Evolutionary conservation across 2,113 vertebrate species (phyloP).

Genomic region (Apeltes quadracus): DNA sequence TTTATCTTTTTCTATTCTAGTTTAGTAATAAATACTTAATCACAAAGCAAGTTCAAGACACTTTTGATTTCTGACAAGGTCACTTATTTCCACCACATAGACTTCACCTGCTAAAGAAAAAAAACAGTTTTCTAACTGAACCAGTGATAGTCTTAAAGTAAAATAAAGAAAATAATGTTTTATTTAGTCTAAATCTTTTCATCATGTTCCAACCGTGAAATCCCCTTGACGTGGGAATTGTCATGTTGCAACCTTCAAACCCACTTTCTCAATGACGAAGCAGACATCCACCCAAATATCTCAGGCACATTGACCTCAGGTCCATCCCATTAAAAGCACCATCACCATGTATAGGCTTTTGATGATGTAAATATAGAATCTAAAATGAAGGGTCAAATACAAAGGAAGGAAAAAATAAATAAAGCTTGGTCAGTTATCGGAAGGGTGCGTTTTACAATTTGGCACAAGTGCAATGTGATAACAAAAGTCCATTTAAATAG

Average conservation of each 20-base stretch:
- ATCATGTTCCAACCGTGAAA: neutral
- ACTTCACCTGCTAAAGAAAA: constrained; percentile 28
- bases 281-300: neutral
- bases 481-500: neutral
- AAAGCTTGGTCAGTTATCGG: constrained; percentile 16
- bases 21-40: too few species aligned
- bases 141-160: too few species aligned
- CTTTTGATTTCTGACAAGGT: too few species aligned
- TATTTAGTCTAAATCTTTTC: neutral
- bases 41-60: too few species aligned
- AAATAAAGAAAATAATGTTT: neutral
- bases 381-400: neutral
- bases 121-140: constrained; percentile 14
- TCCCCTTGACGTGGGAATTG: neutral
- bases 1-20: too few species aligned
- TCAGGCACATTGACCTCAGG: neutral
- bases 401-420: constrained; percentile 40
- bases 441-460: neutral
- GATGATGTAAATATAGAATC: neutral
- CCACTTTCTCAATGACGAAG: neutral
- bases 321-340: neutral
- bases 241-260: neutral
- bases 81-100: too few species aligned
- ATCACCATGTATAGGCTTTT: neutral
- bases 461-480: neutral